Conservation (phyloP, 1,140 invertebrate genomes). For the Pseudachorutes palmiensis region DNA sequence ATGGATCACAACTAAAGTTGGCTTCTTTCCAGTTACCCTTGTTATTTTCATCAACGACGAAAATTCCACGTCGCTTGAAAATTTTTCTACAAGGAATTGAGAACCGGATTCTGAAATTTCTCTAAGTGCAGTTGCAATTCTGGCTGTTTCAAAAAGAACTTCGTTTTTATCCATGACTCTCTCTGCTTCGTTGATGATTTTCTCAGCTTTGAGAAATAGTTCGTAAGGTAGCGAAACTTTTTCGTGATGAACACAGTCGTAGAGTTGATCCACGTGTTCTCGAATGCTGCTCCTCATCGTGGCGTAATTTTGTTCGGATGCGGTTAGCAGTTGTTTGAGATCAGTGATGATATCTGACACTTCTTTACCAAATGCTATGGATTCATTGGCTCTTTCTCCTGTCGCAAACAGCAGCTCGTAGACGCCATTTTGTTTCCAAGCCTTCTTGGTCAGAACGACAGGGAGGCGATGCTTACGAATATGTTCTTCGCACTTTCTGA, state of each 20-base stretch:
- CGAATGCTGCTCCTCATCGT: background rate
- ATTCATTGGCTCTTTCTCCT: constrained; percentile 23
- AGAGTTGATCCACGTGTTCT: constrained; percentile 9
- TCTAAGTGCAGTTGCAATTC: background rate
- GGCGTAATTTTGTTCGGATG: constrained; percentile 1
- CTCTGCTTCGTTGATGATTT: constrained; percentile 24
- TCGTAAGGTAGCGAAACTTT: constrained; percentile 18
- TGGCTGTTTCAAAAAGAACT: constrained; percentile 12
- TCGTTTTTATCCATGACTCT: constrained; percentile 8
- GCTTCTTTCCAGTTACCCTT: constrained; percentile 38
- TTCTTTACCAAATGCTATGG: constrained; percentile 21
- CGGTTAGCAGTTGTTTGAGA: constrained; percentile 7
- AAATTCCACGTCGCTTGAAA: constrained; percentile 27
- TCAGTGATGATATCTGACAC: constrained; percentile 12
- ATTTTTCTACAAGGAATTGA: constrained; percentile 22
- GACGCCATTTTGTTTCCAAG: constrained; percentile 16
- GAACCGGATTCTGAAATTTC: background rate
- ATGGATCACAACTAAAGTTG: constrained; percentile 52
- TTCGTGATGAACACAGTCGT: constrained; percentile 2
- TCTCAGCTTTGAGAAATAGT: constrained; percentile 23
- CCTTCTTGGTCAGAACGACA: constrained; percentile 23
- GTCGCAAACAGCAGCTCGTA: constrained; percentile 26
- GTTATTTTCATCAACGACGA: constrained; percentile 31
- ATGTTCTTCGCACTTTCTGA: constrained; percentile 21
- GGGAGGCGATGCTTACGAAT: constrained; percentile 16